Conservation (phyloP, 1,140 invertebrate species). For the Cryptotermes secundus region DNA sequence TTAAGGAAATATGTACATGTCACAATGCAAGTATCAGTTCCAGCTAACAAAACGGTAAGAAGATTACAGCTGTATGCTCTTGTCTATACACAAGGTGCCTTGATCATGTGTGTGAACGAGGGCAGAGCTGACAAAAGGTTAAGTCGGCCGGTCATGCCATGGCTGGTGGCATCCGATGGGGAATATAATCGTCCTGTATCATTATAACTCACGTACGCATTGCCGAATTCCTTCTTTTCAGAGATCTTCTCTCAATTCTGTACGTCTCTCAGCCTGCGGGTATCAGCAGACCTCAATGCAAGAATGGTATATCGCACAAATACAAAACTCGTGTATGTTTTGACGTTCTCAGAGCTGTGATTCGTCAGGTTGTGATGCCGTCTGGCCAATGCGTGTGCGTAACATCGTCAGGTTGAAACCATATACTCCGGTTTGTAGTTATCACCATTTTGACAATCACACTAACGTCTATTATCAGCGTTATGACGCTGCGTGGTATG, state of each 20-base stretch:
- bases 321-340: too few relatives aligned
- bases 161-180: constrained; percentile 6
- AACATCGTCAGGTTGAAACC: too few relatives aligned
- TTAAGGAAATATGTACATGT: too few relatives aligned
- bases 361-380: too few relatives aligned
- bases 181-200: constrained; percentile 3
- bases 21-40: background rate
- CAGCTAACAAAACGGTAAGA: background rate
- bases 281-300: background rate
- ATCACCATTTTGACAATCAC: too few relatives aligned
- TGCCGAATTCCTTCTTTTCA: background rate
- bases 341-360: too few relatives aligned
- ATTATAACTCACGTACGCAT: constrained; percentile 8
- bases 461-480: too few relatives aligned
- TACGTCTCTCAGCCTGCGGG: background rate
- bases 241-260: background rate
- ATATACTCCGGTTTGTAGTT: too few relatives aligned
- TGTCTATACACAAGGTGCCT: background rate
- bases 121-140: background rate
- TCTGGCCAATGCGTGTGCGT: too few relatives aligned
- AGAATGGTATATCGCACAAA: background rate
- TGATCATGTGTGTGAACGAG: background rate
- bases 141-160: constrained; percentile 1
- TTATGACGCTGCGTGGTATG: too few relatives aligned
- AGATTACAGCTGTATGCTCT: background rate